Evolutionary conservation across 2,888 invertebrate genomes (phyloP), one percentile per base, ranked within the genome.

Genomic region (Aporophyla nigra): DNA sequence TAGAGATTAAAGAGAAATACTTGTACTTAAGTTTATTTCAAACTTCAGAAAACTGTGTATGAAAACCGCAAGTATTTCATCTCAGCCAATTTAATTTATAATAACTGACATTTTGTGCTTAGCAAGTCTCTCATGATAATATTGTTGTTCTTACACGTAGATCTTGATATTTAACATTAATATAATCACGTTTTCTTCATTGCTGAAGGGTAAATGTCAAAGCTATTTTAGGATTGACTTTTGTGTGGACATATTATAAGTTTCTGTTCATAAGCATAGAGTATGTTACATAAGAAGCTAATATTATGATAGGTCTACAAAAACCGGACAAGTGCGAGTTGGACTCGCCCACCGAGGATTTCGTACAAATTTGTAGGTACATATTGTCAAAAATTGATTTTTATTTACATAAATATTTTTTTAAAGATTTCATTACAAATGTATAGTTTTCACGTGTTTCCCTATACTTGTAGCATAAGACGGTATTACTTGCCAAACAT

Each of bases 21-120:
- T 58, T 16, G 24, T 24, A 7, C 0, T 46, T 10, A 46, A 46
- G 5, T n/a, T n/a, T 54, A n/a, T 54, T n/a, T 24, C 40, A 24
- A 65, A 21, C 21, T 65, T 6, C 24, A 49, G 9, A 2, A 16
- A 24, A 27, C 10, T 46, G n/a, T 21, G 10, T 43, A 21, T 24
- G 56, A 59, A 49, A 59, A 43, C 71, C 71, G 21, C 59, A 59
- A 59, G 27, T 40, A 74, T 59, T 27, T 51, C 40, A 59, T 27
- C 24, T 16, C 12, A 59, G 7, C 59, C 4, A 10, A 19, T n/a
- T 27, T n/a, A 53, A 59, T 51, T 3, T 73, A n/a, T 43, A 27
- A 43, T 72, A 19, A 16, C 24, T 51, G 5, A 21, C 19, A 53
- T 46, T 53, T 61, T 53, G 24, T 61, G 49, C 14, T 56, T 68